These are phyloP conservation scores for Vultur gryphus DNA, from an alignment of 2,797 vertebrate genomes.

Conservation along the genomic window DNA sequence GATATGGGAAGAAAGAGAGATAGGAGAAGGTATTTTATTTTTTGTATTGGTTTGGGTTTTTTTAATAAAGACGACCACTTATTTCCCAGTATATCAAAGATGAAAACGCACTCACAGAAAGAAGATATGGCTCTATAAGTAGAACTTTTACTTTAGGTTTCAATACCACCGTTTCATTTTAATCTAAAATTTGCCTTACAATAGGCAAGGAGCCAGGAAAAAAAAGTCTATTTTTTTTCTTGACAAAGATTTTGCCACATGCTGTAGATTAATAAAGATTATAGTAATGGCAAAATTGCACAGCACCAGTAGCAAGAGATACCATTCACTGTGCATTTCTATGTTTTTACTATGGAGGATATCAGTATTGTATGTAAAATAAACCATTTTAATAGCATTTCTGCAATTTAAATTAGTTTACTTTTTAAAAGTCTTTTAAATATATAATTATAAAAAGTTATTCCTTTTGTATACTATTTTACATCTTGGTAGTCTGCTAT, in stretches of 20 bases:
- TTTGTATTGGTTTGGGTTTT: slow-evolving; percentile 19
- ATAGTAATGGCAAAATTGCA: neutral
- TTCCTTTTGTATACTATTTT: neutral
- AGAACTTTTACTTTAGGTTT: neutral
- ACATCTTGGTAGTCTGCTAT: neutral
- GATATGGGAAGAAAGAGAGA: neutral
- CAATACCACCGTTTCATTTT: neutral
- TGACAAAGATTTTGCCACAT: neutral
- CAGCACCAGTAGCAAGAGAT: neutral
- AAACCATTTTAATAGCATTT: neutral
- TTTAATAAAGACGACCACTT: slow-evolving; percentile 43
- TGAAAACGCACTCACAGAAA: neutral
- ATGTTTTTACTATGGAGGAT: neutral
- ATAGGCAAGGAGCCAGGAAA: neutral
- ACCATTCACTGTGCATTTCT: neutral
- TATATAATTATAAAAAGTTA: neutral
- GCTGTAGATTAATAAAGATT: neutral
- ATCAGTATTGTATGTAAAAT: neutral
- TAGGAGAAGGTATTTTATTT: neutral
- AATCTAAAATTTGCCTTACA: neutral
- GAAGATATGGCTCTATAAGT: neutral
- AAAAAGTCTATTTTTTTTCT: neutral
- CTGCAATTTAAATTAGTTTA: neutral
- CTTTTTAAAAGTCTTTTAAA: neutral
- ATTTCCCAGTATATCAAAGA: neutral